These are phyloP conservation scores for Manduca sexta DNA, from an alignment of 1,140 invertebrate species.

Conservation along the genomic window DNA sequence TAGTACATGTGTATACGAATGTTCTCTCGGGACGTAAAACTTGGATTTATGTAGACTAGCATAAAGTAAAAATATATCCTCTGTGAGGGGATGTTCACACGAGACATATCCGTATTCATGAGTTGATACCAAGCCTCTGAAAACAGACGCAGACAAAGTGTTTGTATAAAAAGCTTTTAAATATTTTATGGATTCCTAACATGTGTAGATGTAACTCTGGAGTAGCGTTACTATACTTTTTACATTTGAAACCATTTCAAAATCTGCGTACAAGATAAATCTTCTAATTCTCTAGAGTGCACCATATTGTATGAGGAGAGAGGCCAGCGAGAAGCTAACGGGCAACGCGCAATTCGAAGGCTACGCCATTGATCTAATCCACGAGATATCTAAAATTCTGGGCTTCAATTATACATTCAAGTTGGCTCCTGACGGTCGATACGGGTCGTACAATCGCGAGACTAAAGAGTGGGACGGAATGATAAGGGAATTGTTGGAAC, in stretches of 20 bases:
- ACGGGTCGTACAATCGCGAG: conserved; percentile 84
- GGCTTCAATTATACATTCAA: conserved; percentile 94
- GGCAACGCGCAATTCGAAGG: conserved; percentile 93
- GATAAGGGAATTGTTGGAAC: conserved; percentile 91
- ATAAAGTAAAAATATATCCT: conserved; percentile 24
- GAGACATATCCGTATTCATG: conserved; percentile 16
- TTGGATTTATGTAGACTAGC: conserved; percentile 21
- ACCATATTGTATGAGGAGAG: conserved; percentile 93
- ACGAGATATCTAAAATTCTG: conserved; percentile 89
- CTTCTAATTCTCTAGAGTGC: conserved; percentile 79
- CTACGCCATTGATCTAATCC: conserved; percentile 89
- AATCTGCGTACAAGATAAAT: conserved; percentile 14
- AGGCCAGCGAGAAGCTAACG: conserved; percentile 83
- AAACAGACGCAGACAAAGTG: conserved; percentile 12
- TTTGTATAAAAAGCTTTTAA: conserved; percentile 13
- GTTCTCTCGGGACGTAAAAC: conserved; percentile 16
- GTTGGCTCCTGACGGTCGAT: conserved; percentile 85
- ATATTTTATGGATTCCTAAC: conserved; percentile 12
- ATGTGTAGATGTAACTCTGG: conserved; percentile 9
- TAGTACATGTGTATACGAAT: conserved; percentile 12
- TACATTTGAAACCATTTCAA: conserved; percentile 12
- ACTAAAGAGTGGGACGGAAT: conserved; percentile 95
- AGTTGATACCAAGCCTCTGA: conserved; percentile 17
- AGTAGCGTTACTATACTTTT: conserved; percentile 8
- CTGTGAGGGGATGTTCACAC: conserved; percentile 16